Percentiles rank a stretch among this genome's conserved stretches.
Conservation (phyloP, 2,888 invertebrate genomes). For the Lypha dubia region DNA sequence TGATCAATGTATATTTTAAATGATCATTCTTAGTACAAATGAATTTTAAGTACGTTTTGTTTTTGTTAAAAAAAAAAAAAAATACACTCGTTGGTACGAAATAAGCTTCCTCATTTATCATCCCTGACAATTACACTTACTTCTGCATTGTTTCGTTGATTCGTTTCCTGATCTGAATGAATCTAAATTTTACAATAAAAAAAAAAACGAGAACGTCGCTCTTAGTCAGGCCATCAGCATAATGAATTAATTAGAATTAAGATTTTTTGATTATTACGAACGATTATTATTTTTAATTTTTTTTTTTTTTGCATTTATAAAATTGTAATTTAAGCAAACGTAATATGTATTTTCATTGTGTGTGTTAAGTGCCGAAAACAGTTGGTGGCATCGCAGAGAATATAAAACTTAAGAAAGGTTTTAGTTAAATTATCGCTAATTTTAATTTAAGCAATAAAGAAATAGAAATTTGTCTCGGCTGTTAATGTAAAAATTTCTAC, state of each 20-base stretch:
- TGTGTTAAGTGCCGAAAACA: slow-evolving; percentile 62
- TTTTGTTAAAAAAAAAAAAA: no score
- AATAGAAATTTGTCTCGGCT: background rate
- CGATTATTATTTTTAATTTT: background rate
- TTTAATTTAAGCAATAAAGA: slow-evolving; percentile 10
- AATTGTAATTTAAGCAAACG: slow-evolving; percentile 27
- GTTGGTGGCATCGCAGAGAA: slow-evolving; percentile 48
- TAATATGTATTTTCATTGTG: slow-evolving; percentile 24
- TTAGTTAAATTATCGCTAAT: background rate
- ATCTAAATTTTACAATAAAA: slow-evolving; percentile 34
- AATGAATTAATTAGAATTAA: slow-evolving; percentile 67
- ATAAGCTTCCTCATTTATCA: no score
- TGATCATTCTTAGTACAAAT: no score
- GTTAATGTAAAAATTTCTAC: background rate
- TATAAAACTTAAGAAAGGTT: slow-evolving; percentile 21
- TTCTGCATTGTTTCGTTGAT: slow-evolving; percentile 46
- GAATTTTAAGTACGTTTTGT: no score
- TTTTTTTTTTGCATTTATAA: slow-evolving; percentile 39
- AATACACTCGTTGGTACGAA: no score
- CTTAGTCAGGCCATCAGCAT: slow-evolving; percentile 61
- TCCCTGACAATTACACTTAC: no score
- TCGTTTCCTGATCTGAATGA: slow-evolving; percentile 35
- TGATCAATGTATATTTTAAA: no score
- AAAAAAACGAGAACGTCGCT: slow-evolving; percentile 15
- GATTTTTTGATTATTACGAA: no score